Conservation (phyloP, 2,797 vertebrate genomes). For the Hipposideros larvatus region DNA sequence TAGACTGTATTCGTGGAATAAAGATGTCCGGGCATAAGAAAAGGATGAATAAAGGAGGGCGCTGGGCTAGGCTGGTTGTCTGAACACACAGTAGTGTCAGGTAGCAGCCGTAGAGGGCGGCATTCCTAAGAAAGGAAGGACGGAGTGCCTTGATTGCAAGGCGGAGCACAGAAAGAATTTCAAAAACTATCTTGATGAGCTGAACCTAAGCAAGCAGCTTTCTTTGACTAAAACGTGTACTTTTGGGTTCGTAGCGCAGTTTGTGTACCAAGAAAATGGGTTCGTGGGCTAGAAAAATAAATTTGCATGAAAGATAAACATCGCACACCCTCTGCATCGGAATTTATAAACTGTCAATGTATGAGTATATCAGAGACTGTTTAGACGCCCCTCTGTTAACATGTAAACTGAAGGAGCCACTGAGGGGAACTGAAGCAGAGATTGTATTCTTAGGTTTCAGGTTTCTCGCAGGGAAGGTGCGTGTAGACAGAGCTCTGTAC, state of each 20-base stretch:
- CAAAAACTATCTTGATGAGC: neutral
- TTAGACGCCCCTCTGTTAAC: neutral
- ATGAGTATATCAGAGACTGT: no score
- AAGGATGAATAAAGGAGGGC: accelerated
- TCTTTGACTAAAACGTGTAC: neutral
- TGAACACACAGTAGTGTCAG: no score
- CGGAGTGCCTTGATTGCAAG: neutral
- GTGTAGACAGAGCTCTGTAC: neutral
- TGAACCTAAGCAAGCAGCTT: neutral
- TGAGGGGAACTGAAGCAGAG: neutral
- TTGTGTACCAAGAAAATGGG: neutral
- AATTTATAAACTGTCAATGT: neutral
- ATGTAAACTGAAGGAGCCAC: neutral
- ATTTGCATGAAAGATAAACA: neutral
- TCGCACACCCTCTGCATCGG: neutral
- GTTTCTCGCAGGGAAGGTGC: neutral
- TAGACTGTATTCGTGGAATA: neutral
- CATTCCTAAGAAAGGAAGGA: neutral
- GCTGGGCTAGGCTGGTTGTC: accelerated
- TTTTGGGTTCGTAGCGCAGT: neutral
- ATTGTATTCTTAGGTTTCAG: neutral
- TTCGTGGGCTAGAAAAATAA: neutral
- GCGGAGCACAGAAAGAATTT: neutral
- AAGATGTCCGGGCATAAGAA: neutral
- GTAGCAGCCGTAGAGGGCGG: neutral